Evolutionary conservation across 2,888 invertebrate species (phyloP).

Genomic region (Drosophila falleni): DNA sequence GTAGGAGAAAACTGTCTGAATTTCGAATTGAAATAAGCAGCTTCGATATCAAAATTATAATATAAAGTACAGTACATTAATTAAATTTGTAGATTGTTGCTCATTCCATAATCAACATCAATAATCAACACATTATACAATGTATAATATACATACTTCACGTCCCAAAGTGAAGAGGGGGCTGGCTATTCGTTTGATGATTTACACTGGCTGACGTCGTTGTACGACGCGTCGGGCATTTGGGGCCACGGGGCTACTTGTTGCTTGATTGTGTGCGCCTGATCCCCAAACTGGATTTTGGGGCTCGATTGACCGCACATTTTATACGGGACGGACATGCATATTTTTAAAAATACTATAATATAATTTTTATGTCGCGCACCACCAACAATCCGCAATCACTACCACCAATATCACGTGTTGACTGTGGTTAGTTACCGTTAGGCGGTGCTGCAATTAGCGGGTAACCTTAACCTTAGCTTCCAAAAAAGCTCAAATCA

Average conservation of each 20-base stretch:
- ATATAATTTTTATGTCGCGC: slow-evolving; percentile 5
- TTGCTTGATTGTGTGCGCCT: slow-evolving; percentile 80
- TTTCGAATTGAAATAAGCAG: no score
- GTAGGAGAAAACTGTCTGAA: no score
- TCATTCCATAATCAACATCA: background rate
- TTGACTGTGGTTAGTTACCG: slow-evolving; percentile 72
- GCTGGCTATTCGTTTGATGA: slow-evolving; percentile 30
- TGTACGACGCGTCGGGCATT: slow-evolving; percentile 9
- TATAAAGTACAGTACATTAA: background rate
- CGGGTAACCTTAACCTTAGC: slow-evolving; percentile 84
- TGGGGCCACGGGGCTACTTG: slow-evolving; percentile 54
- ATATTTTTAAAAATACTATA: slow-evolving; percentile 11
- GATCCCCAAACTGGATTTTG: slow-evolving; percentile 85
- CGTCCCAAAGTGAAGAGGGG: slow-evolving; percentile 22
- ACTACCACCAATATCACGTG: slow-evolving; percentile 21
- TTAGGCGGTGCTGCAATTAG: slow-evolving; percentile 50
- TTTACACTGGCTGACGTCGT: slow-evolving; percentile 48
- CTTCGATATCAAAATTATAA: no score
- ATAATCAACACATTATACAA: slow-evolving; percentile 14
- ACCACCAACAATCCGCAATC: slow-evolving; percentile 23
- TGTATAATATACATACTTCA: slow-evolving; percentile 4
- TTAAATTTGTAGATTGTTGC: background rate
- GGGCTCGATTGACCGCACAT: slow-evolving; percentile 85
- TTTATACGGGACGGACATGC: slow-evolving; percentile 74
- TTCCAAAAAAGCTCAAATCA: slow-evolving; percentile 85